Evolutionary conservation across 2,888 invertebrate species (phyloP), one percentile per base, ranked within the genome.

Genomic region (Xylota segnis): DNA sequence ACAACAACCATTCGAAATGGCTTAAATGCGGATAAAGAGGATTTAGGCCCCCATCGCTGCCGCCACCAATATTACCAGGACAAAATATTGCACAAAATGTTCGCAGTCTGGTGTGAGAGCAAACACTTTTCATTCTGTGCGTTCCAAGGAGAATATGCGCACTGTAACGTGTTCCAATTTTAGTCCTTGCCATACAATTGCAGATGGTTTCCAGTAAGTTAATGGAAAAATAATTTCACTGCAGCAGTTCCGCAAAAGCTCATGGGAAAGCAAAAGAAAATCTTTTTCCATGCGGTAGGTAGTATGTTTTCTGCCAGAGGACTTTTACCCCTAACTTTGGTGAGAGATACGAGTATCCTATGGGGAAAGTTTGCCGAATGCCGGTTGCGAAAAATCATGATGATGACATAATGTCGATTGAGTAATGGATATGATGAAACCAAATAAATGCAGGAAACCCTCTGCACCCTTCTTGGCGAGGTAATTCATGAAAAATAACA

Each of bases 331-430:
- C 81, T 81, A 40, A 63, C 50, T 75, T 81, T 65, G 63, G 52
- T 58, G 2, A 23, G 23, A 23, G 50, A 68, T 79, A n/a, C n/a
- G n/a, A n/a, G n/a, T n/a, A 79, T 84, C 50, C 81, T 74, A 47
- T 68, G 68, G 45, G 18, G 66, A 81, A 86, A 86, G 71, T 81
- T 81, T 81, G 61, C 65, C 29, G 59, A 86, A 86, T 71, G 86
- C 86, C 86, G 86, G 86, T 86, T 71, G 76, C 75, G 70, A 82
- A 86, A 86, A 82, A 70, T 74, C 66, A 61, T 68, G 81, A 66
- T 72, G 86, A 86, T 86, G 86, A 86, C 86, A 86, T 86, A 86
- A 86, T 82, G 75, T 71, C 81, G 76, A 86, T 82, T 82, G 82
- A 86, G 82, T 86, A 82, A 82, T 86, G 72, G 86, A 82, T 82